phyloP scores from a whole-genome alignment of 2,888 invertebrate species.

The Diabrotica balteata region DNA sequence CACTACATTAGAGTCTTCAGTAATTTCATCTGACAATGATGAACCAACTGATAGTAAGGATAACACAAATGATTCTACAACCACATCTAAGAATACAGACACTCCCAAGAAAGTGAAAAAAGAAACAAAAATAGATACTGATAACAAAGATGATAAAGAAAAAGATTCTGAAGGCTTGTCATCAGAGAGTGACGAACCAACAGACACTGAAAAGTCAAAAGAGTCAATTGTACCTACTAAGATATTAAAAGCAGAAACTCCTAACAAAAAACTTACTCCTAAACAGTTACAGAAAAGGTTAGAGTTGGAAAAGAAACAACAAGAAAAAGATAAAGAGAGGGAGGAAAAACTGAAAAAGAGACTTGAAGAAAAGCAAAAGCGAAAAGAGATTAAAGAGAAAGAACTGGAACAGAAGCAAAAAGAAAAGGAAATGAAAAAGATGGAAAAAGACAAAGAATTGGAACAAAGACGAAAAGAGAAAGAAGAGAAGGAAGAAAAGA shows the following conservation, averaged over 20 bases:
- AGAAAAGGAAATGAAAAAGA: constrained; percentile 50
- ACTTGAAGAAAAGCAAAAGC: constrained; percentile 51
- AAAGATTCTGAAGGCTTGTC: constrained; percentile 1
- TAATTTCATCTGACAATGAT: not conserved
- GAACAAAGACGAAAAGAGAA: constrained; percentile 57
- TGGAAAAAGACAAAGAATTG: constrained; percentile 53
- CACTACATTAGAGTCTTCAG: no score
- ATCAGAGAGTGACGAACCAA: constrained; percentile 6
- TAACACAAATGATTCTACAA: no score
- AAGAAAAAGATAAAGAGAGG: constrained; percentile 57
- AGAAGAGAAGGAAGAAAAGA: constrained; percentile 50
- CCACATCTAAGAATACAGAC: not conserved
- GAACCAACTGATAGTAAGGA: constrained; percentile 3
- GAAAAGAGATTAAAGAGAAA: constrained; percentile 41
- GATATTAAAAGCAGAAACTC: constrained; percentile 34
- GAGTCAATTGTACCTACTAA: constrained; percentile 4
- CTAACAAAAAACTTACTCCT: constrained; percentile 52
- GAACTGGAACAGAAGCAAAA: constrained; percentile 63
- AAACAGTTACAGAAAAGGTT: constrained; percentile 63
- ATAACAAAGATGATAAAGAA: no score
- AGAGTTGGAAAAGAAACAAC: constrained; percentile 50
- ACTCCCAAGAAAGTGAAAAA: constrained; percentile 42
- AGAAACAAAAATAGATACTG: constrained; percentile 9
- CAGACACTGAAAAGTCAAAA: constrained; percentile 24
- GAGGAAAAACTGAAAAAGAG: constrained; percentile 56